Evolutionary conservation across 2,113 vertebrate species (phyloP).

Genomic region (Cnemophilus loriae): DNA sequence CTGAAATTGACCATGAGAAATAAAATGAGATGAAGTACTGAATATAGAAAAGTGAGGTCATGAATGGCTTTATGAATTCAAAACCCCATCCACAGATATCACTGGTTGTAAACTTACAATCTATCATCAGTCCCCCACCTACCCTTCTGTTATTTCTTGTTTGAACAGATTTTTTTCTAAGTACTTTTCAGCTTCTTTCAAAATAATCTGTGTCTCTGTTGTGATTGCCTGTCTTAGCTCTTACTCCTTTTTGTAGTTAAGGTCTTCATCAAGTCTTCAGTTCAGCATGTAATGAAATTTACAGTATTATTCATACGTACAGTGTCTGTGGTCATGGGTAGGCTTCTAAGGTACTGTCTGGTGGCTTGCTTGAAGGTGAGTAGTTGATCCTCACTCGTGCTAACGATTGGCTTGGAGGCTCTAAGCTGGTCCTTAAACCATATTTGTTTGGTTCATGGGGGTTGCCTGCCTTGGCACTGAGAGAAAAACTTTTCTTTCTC

Average conservation of each 20-base stretch:
- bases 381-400: background rate
- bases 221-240: background rate
- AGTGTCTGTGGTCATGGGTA: background rate
- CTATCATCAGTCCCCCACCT: rapidly evolving
- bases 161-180: background rate
- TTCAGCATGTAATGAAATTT: background rate
- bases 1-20: background rate
- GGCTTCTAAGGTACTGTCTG: background rate
- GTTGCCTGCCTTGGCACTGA: background rate
- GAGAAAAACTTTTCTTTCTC: background rate
- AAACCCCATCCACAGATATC: background rate
- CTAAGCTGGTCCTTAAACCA: background rate
- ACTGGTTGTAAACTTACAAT: background rate
- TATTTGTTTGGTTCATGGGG: background rate
- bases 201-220: background rate
- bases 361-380: background rate
- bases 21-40: background rate
- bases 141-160: background rate
- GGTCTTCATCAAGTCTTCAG: background rate
- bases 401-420: background rate
- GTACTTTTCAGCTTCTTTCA: background rate
- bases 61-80: background rate
- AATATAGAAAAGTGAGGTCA: background rate
- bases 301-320: background rate
- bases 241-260: background rate